Conservation (phyloP, 2,888 invertebrate species). For the Rhimphoctona megacephalus region DNA sequence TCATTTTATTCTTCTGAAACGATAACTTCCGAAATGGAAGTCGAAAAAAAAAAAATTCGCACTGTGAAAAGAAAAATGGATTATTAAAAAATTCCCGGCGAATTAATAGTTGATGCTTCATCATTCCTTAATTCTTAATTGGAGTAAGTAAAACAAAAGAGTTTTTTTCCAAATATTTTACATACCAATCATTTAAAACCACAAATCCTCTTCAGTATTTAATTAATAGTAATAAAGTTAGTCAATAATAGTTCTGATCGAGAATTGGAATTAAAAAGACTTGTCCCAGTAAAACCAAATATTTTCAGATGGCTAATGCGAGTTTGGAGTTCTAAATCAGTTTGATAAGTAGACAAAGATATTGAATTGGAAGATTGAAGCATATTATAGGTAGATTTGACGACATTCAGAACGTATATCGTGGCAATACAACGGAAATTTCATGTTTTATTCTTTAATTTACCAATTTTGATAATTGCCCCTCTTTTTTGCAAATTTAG, state of each 20-base stretch:
- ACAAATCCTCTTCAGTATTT: not conserved
- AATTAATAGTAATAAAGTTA: not conserved
- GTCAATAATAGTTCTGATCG: not conserved
- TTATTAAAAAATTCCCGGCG: not conserved
- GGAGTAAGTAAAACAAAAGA: not conserved
- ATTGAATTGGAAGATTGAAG: not conserved
- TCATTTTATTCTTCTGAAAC: not conserved
- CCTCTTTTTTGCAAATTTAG: not conserved
- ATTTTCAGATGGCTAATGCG: not conserved
- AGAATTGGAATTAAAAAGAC: not conserved
- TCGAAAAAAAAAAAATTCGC: not conserved
- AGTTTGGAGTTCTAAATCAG: not conserved
- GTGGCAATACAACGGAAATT: not conserved
- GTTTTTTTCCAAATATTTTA: not conserved
- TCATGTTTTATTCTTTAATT: not conserved
- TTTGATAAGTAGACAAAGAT: not conserved
- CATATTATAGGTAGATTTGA: no score
- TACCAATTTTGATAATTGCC: not conserved
- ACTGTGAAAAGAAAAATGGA: not conserved
- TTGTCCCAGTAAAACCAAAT: constrained; percentile 12
- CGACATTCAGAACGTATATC: no score
- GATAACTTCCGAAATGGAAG: not conserved
- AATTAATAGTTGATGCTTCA: not conserved
- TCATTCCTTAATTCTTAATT: not conserved
- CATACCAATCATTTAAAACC: not conserved